phyloP scores from a whole-genome alignment of 2,888 invertebrate species.

The Sarcophaga variegata region DNA sequence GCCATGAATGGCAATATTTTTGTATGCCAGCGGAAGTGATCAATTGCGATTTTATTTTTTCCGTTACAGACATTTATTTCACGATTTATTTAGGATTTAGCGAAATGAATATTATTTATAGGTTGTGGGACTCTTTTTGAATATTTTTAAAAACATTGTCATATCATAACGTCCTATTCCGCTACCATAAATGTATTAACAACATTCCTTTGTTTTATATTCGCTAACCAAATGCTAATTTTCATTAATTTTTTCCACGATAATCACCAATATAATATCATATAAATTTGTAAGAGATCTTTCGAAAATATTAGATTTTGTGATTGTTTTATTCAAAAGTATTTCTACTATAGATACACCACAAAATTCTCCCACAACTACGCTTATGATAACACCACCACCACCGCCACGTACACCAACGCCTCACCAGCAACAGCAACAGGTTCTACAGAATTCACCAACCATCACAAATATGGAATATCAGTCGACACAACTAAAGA shows the following conservation, averaged over 20 bases:
- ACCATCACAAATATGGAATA: background rate
- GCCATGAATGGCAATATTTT: constrained; percentile 43
- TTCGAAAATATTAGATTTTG: constrained; percentile 62
- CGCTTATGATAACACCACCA: constrained; percentile 73
- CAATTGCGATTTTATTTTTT: constrained; percentile 59
- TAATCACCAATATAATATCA: background rate
- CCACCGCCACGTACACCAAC: constrained; percentile 72
- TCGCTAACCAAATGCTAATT: constrained; percentile 26
- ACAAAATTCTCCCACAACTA: constrained; percentile 75
- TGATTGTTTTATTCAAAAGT: constrained; percentile 65
- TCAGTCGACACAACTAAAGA: constrained; percentile 61
- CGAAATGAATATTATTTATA: constrained; percentile 33
- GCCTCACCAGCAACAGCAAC: constrained; percentile 47
- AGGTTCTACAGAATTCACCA: constrained; percentile 50
- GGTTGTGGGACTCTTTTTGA: too few relatives aligned
- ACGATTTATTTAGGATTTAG: constrained; percentile 69
- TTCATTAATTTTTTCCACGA: background rate
- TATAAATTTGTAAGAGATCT: constrained; percentile 2
- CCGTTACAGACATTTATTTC: constrained; percentile 53
- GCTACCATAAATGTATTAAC: too few relatives aligned
- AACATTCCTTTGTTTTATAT: background rate
- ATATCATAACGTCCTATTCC: too few relatives aligned
- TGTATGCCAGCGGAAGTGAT: constrained; percentile 48
- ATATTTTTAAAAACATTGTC: too few relatives aligned
- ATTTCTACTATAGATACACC: constrained; percentile 78